Evolutionary conservation across 2,797 vertebrate species (phyloP).

Genomic region (Bucorvus abyssinicus): DNA sequence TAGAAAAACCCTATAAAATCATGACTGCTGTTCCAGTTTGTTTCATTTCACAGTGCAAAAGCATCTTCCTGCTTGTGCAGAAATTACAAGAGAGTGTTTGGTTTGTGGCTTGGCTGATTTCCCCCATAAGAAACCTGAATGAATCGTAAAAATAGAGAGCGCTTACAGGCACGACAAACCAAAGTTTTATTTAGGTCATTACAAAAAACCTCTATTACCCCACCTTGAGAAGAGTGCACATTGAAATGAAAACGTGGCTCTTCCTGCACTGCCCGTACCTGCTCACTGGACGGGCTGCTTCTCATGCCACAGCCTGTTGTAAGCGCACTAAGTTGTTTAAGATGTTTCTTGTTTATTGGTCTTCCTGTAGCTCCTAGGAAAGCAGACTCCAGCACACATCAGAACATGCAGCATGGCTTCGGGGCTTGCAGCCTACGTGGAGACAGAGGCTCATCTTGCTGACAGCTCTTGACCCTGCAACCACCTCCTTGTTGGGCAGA

Average conservation of each 20-base stretch:
- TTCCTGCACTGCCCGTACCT: not conserved
- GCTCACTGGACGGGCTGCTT: not conserved
- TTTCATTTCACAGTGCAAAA: not conserved
- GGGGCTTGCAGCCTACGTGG: fast-evolving
- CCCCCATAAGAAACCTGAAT: not conserved
- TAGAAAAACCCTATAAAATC: not conserved
- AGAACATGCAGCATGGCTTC: fast-evolving
- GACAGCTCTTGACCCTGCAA: not conserved
- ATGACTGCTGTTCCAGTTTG: not conserved
- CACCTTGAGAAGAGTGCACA: not conserved
- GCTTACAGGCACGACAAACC: not conserved
- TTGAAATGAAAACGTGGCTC: not conserved
- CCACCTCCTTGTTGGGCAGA: not conserved
- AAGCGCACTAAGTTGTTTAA: not conserved
- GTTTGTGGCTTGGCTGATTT: not conserved
- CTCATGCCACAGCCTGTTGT: fast-evolving
- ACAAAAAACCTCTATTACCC: slow-evolving; percentile 2
- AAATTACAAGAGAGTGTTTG: not conserved
- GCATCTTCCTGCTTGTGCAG: not conserved
- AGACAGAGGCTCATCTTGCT: not conserved
- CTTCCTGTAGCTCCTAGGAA: not conserved
- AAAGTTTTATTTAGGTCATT: slow-evolving; percentile 15
- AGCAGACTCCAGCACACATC: not conserved
- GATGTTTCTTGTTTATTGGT: not conserved
- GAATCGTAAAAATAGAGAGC: not conserved